Base-by-base conservation (phyloP, 2,797 vertebrate genomes). In the Malurus splendens region DNA sequence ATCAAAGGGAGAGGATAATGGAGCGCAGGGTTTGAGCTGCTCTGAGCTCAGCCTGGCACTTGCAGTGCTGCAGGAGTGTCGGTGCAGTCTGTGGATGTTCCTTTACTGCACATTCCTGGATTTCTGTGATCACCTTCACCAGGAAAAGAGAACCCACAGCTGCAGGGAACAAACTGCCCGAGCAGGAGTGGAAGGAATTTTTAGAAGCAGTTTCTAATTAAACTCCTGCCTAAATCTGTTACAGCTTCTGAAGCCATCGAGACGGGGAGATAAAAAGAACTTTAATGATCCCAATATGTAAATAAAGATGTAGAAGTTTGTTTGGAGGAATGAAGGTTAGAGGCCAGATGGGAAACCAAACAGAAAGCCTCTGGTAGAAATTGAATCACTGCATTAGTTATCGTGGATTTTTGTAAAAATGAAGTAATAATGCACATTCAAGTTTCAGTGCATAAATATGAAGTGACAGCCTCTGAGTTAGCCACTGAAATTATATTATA, bases 381-480 rank as follows among this genome's bases (percentile, higher is more conserved):
- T 48, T 55, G 73, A 70, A 70, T 82, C 42, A 25, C 38, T 51
- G 61, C 76, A 18, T 93, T 94, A 73, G 65, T 93, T 92, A 91
- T 85, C 76, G 18, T 9, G 33, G 81, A 65, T 83, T 78, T 88
- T 90, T 87, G 71, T 93, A 93, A 86, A 96, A 76, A 62, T 82
- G 84, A 89, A 92, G 61, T 78, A 56, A 90, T 87, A 84, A 50
- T 12, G 36, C 57, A 41, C 87, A 30, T 66, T 80, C 70, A 24
- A 47, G 45, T 85, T 91, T 85, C 55, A 19, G 59, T 66, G 95
- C 25, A 24, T 86, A 95, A 96, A 94, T 93, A 74, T 36, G 36
- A 96, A 95, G 84, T 91, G 91, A 89, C 74, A 93, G 92, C 68
- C 91, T 74, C n/a, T 71, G 93, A 82, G 81, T 94, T 86, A 66